These are phyloP conservation scores for Acanthurus lineatus DNA, from an alignment of 2,797 vertebrate species.

Conservation along the genomic window DNA sequence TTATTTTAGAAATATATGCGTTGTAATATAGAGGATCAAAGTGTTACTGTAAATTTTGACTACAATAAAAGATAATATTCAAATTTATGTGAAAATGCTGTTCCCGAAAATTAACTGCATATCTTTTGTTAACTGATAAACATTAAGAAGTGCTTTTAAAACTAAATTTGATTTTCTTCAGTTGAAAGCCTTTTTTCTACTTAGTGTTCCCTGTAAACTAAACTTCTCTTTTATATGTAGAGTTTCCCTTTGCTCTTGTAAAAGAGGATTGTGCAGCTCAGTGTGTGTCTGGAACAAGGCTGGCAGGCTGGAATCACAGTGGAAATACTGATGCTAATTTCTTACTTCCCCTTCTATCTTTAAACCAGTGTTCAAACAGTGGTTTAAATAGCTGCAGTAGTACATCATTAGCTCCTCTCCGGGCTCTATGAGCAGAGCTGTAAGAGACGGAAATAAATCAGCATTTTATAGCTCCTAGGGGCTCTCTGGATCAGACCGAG, in stretches of 20 bases:
- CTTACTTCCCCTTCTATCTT: conserved; percentile 76
- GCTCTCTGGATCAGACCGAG: conserved; percentile 77
- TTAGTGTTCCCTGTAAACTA: background rate
- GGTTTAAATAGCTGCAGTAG: conserved; percentile 82
- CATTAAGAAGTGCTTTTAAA: conserved; percentile 3
- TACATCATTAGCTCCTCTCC: conserved; percentile 83
- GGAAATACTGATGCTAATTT: conserved; percentile 69
- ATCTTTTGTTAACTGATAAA: conserved; percentile 24
- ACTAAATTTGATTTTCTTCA: conserved; percentile 22
- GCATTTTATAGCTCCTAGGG: conserved; percentile 82
- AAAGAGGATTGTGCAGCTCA: conserved; percentile 19
- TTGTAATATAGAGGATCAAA: background rate
- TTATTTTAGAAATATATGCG: background rate
- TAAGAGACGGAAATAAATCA: conserved; percentile 82
- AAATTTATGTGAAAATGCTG: background rate
- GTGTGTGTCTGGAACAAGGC: conserved; percentile 30
- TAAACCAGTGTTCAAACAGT: conserved; percentile 81
- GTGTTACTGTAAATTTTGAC: background rate
- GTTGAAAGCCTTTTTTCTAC: conserved; percentile 38
- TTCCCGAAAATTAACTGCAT: background rate
- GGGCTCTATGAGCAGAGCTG: conserved; percentile 73
- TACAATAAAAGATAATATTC: background rate
- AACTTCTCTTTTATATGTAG: conserved; percentile 6
- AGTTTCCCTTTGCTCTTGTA: conserved; percentile 15
- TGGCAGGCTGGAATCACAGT: conserved; percentile 51